Base-by-base conservation (phyloP, 2,797 vertebrate species). In the Anguilla megastoma region DNA sequence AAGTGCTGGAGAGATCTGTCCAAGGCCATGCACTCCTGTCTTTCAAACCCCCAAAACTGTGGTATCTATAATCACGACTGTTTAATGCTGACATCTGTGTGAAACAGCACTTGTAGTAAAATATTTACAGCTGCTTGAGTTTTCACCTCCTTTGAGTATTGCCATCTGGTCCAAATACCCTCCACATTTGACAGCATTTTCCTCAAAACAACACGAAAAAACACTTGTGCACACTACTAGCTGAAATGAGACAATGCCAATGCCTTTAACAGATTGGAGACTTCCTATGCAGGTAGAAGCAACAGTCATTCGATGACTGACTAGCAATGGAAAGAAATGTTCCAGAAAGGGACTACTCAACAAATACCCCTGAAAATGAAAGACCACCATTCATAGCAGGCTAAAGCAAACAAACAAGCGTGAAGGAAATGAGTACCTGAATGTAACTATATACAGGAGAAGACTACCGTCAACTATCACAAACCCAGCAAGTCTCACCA, bases 81-180 rank as follows among this genome's bases (percentile, higher is more conserved):
- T 89, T 88, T 90, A 85, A 88, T n/a, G 79, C 10, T 79, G 56
- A 84, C 84, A 87, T 87, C 80, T 88, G 88, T 58, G 54, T 74
- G 66, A 87, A 79, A 56, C 83, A 87, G 48, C 48, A 88, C 60
- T 66, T 58, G n/a, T 71, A 84, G 74, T 87, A 85, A 89, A 90
- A 86, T 87, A 87, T 87, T 87, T 87, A 85, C 82, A 89, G 79
- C 90, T 88, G 88, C 71, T 87, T 30, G 21, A 52, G 82, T 82
- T 88, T 87, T 88, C 90, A 89, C 84, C 84, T 79, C 24, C 74
- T 79, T 45, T 79, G 10, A 86, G 85, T 87, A 76, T 56, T 83
- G 60, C 83, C 88, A 52, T 90, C 87, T 87, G 87, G 56, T 60
- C 85, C 36, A 60, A 63, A 74, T 58, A 83, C 71, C 27, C 86